phyloP scores from a whole-genome alignment of 2,113 vertebrate species.

The Varanus salvator region DNA sequence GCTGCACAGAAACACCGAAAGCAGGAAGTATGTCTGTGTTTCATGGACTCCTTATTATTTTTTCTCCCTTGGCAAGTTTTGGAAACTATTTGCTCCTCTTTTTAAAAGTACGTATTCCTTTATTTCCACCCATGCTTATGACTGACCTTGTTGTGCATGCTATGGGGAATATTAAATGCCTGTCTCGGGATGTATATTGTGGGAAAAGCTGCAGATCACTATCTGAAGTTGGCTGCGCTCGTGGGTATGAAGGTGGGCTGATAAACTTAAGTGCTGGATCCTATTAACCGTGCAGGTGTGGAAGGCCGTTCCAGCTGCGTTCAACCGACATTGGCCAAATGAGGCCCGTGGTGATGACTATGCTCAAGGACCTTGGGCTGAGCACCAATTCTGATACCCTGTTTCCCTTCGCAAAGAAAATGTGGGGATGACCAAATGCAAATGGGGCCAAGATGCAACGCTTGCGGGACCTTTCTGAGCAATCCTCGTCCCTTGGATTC shows the following conservation, averaged over 20 bases:
- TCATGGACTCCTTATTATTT: not conserved
- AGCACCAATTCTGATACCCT: not conserved
- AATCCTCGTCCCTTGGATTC: not conserved
- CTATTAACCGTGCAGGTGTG: not conserved
- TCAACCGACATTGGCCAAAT: not conserved
- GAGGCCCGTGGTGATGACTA: no score
- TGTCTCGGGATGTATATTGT: not conserved
- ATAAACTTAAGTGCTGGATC: not conserved
- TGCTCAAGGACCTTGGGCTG: not conserved
- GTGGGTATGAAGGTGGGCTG: not conserved
- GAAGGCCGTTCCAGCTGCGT: not conserved
- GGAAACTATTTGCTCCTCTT: constrained; percentile 42
- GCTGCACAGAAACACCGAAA: constrained; percentile 48
- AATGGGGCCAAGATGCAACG: not conserved
- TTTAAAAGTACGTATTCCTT: no score
- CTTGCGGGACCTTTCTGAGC: not conserved
- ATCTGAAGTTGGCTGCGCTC: not conserved
- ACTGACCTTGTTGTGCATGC: not conserved
- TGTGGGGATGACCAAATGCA: not conserved
- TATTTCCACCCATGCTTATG: not conserved
- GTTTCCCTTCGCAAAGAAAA: not conserved
- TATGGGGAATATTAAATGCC: not conserved
- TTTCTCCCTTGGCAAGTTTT: constrained; percentile 33
- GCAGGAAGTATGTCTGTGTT: constrained; percentile 60
- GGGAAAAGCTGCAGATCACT: not conserved